phyloP scores from a whole-genome alignment of 2,113 vertebrate genomes.

The Machaerirhynchus nigripectus region DNA sequence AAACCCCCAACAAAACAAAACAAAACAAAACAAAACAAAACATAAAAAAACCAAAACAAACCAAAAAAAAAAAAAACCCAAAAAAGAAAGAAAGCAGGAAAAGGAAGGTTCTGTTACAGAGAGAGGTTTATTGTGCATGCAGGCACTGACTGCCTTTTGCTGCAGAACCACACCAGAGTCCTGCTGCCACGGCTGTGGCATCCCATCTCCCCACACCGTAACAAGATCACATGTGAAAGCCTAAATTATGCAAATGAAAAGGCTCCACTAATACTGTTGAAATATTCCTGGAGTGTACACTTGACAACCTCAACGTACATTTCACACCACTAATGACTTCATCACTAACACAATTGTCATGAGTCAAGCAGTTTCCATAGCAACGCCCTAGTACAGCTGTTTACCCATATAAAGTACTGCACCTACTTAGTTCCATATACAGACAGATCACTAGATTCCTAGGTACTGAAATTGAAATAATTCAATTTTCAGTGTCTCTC shows the following conservation, averaged over 20 bases:
- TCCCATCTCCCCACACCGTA: constrained; percentile 32
- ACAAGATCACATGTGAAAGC: constrained; percentile 74
- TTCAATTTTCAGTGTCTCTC: constrained; percentile 84
- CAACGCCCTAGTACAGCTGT: constrained; percentile 79
- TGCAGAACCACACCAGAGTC: neutral
- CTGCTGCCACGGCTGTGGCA: constrained; percentile 15
- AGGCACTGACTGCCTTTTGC: neutral
- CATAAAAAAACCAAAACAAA: too few relatives aligned
- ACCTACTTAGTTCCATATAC: constrained; percentile 82
- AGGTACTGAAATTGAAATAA: constrained; percentile 85
- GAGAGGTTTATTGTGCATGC: neutral
- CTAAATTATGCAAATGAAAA: constrained; percentile 82
- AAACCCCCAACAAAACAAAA: too few relatives aligned
- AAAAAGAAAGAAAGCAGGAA: neutral
- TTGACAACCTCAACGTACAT: constrained; percentile 84
- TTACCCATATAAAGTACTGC: constrained; percentile 81
- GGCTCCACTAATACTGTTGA: constrained; percentile 75
- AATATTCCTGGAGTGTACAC: constrained; percentile 83
- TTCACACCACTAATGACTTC: constrained; percentile 83
- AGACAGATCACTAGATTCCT: constrained; percentile 84
- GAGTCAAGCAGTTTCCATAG: constrained; percentile 83
- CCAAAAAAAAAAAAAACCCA: accelerated
- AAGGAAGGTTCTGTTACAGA: neutral
- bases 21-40: too few relatives aligned
- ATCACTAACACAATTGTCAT: constrained; percentile 81